These are phyloP conservation scores for Brassicogethes aeneus DNA, from an alignment of 2,888 invertebrate species.

Conservation along the genomic window DNA sequence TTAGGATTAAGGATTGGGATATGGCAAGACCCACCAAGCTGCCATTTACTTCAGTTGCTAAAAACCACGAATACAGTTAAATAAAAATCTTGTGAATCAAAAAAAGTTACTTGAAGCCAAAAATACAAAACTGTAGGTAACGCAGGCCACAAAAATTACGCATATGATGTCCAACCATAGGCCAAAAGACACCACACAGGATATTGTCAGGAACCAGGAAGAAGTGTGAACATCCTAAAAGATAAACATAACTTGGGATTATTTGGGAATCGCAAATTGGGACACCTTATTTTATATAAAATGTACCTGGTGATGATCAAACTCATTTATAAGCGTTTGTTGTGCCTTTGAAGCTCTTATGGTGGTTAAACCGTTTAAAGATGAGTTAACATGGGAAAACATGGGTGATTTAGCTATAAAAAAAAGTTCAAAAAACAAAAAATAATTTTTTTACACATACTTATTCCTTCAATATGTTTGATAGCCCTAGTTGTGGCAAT, in stretches of 20 bases:
- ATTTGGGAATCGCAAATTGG: no score
- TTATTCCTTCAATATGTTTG: constrained; percentile 54
- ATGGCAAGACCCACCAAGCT: constrained; percentile 73
- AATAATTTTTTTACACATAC: no score
- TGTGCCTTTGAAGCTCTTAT: constrained; percentile 68
- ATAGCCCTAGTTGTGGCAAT: constrained; percentile 59
- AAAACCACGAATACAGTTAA: constrained; percentile 1
- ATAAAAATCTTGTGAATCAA: no score
- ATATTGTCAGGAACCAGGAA: constrained; percentile 55
- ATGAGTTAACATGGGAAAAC: constrained; percentile 68
- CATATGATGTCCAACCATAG: constrained; percentile 55
- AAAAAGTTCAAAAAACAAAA: constrained; percentile 15
- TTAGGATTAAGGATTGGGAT: constrained; percentile 70
- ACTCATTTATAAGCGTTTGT: constrained; percentile 47
- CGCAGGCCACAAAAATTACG: constrained; percentile 50
- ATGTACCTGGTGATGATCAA: constrained; percentile 43
- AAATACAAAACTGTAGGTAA: constrained; percentile 54
- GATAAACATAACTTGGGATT: neutral
- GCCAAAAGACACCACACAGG: constrained; percentile 52
- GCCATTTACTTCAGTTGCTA: constrained; percentile 34
- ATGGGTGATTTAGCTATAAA: constrained; percentile 69
- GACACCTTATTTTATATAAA: neutral
- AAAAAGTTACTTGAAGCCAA: constrained; percentile 25
- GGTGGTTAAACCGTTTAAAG: constrained; percentile 67
- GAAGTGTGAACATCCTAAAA: constrained; percentile 45